Evolutionary conservation across 2,888 invertebrate genomes (phyloP).

Genomic region (Polyploca ridens): DNA sequence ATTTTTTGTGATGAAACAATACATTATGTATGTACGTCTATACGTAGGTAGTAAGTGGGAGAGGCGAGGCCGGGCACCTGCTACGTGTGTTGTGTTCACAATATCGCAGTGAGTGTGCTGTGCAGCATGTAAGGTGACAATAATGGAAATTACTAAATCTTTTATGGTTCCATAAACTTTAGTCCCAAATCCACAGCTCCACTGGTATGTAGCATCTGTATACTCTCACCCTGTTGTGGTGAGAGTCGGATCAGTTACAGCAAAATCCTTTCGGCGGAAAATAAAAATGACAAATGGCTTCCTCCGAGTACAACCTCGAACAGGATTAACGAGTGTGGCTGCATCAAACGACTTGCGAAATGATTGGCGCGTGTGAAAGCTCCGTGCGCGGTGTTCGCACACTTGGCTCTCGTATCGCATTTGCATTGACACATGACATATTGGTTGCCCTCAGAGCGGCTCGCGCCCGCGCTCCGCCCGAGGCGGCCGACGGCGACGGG

Average conservation of each 20-base stretch:
- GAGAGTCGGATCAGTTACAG: neutral
- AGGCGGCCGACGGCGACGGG: too few species aligned
- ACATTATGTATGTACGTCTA: neutral
- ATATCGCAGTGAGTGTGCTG: neutral
- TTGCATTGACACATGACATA: constrained; percentile 6
- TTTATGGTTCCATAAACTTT: neutral
- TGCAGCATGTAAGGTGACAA: too few species aligned
- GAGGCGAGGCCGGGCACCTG: neutral
- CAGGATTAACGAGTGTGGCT: constrained; percentile 4
- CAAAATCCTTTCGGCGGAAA: neutral
- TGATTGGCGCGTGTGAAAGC: constrained; percentile 29
- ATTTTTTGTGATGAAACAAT: neutral
- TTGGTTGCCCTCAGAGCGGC: neutral
- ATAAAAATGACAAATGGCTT: constrained; percentile 4
- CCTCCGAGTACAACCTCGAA: neutral
- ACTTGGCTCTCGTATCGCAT: neutral
- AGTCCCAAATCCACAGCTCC: neutral
- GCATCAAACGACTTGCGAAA: constrained; percentile 14
- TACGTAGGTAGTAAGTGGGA: neutral
- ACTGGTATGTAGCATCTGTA: neutral
- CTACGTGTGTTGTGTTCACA: neutral
- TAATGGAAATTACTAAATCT: neutral
- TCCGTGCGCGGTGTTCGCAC: constrained; percentile 21
- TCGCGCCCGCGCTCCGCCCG: too few species aligned
- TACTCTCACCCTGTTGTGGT: too few species aligned